Conservation (phyloP, 2,888 invertebrate species). For the Kuschelorhynchus macadamiae region DNA sequence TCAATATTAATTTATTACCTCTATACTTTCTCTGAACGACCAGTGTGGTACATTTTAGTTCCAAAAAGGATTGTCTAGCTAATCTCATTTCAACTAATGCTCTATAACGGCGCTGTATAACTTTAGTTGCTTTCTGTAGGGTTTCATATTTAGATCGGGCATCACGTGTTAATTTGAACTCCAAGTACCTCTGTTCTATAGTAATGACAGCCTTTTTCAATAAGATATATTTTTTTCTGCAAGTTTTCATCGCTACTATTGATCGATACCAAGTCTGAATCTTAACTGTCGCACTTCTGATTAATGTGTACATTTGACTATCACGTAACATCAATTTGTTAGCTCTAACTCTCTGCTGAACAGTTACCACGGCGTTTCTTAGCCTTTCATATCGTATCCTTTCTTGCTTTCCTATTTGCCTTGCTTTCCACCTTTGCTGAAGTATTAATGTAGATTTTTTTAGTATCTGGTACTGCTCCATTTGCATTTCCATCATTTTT, state of each 20-base stretch:
- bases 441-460: constrained; percentile 50
- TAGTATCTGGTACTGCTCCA: constrained; percentile 50
- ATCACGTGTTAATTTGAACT: constrained; percentile 61
- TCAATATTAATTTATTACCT: constrained; percentile 51
- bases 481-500: constrained; percentile 53
- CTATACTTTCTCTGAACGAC: constrained; percentile 9
- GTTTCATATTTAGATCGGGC: constrained; percentile 62
- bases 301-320: not conserved
- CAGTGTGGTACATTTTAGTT: constrained; percentile 63
- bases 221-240: constrained; percentile 42
- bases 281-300: constrained; percentile 13
- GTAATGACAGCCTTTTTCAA: constrained; percentile 53
- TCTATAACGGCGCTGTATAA: constrained; percentile 69
- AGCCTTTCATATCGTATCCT: constrained; percentile 26
- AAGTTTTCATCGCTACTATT: constrained; percentile 42
- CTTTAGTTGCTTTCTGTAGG: constrained; percentile 66
- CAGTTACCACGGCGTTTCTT: constrained; percentile 56
- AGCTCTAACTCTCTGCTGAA: constrained; percentile 66
- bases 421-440: constrained; percentile 61
- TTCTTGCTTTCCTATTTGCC: constrained; percentile 56
- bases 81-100: constrained; percentile 66
- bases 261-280: constrained; percentile 19
- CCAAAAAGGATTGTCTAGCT: constrained; percentile 66
- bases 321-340: constrained; percentile 26
- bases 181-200: constrained; percentile 65